Conservation (phyloP, 2,797 vertebrate species). For the Babyrousa celebensis region DNA sequence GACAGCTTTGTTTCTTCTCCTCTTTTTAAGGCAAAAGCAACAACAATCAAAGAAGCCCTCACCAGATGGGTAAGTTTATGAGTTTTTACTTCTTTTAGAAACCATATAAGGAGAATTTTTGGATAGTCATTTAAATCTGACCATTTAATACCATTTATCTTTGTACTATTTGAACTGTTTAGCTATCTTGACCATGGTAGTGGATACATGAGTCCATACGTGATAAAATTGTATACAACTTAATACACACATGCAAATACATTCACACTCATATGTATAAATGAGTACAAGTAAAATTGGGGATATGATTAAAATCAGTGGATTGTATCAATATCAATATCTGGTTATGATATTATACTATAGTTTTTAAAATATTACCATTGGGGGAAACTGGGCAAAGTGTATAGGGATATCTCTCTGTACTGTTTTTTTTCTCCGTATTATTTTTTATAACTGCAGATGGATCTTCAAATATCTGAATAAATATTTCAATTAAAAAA, state of each 20-base stretch:
- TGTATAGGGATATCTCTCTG: background rate
- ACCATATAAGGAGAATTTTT: slow-evolving; percentile 18
- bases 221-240: slow-evolving; percentile 37
- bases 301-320: slow-evolving; percentile 49
- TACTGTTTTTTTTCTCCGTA: background rate
- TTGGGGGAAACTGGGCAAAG: background rate
- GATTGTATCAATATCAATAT: slow-evolving; percentile 43
- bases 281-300: slow-evolving; percentile 30
- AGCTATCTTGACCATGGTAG: background rate
- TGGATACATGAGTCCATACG: background rate
- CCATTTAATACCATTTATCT: background rate
- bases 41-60: slow-evolving; percentile 95
- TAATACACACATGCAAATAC: background rate
- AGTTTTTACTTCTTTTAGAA: slow-evolving; percentile 67
- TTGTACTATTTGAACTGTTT: background rate
- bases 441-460: background rate
- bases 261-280: background rate
- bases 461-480: background rate
- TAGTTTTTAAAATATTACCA: slow-evolving; percentile 51
- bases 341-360: slow-evolving; percentile 20
- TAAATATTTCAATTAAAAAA: slow-evolving; percentile 50
- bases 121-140: slow-evolving; percentile 50
- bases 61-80: slow-evolving; percentile 93
- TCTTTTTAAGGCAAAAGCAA: slow-evolving; percentile 93
- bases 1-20: slow-evolving; percentile 73